Evolutionary conservation across 2,113 vertebrate genomes (phyloP), one percentile per base, ranked within the genome.

Genomic region (Xiphorhynchus elegans): DNA sequence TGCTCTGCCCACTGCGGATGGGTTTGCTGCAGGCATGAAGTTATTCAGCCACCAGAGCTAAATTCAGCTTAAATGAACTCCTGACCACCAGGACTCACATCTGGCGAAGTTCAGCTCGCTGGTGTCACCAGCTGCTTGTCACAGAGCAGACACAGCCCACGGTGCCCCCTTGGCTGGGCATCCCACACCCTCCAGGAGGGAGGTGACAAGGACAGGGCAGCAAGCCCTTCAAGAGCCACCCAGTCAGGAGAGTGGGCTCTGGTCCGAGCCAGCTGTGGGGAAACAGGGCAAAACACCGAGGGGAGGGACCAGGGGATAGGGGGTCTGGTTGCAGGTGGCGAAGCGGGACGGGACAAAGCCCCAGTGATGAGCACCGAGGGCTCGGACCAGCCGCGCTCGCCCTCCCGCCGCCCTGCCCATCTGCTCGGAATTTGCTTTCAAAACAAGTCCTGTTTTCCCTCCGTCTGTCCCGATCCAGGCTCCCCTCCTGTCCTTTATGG

Each of bases 381-480:
- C n/a, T 50, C 70, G 35, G 78, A 87, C 53, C 37, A 62, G 46
- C 37, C 23, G 93, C 63, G 26, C 15, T 63, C 2, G 3, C 87
- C 72, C 84, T 87, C 93, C 93, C 42, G 91, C 94, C 85, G 95
- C 74, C 82, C 93, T 93, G 88, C 76, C 95, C 88, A 90, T 95
- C 95, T 96, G 93, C 83, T 91, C 60, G 73, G 68, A 81, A 84
- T 78, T 68, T 75, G 64, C 68, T 92, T 81, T 86, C 73, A 92
- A 90, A 94, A 93, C 60, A 88, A 90, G 83, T 28, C 60, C 72
- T 50, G 3, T 90, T 84, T 90, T 77, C 79, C 85, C 73, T 46
- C 16, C 1, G 19, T 17, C 78, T 49, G 15, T 56, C 73, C 83
- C 35, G 15, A 50, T 58, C 70, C 72, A 31, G 59, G 73, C 50